Evolutionary conservation across 2,113 vertebrate genomes (phyloP).

Genomic region (Strigops habroptila): DNA sequence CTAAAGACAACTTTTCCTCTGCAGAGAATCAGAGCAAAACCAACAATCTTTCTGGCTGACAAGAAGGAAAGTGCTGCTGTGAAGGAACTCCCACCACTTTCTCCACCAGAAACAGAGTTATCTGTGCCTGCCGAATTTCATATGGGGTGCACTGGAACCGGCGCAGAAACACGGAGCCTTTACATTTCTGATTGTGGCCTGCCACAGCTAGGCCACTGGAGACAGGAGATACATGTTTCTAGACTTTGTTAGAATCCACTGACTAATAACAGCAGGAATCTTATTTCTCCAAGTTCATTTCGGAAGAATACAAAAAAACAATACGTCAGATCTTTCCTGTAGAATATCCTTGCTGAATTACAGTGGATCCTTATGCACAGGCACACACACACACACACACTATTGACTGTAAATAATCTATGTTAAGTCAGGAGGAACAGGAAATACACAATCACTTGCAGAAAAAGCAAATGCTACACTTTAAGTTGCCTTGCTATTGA

Average conservation of each 20-base stretch:
- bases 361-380: background rate
- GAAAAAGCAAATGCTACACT: background rate
- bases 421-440: background rate
- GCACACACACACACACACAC: background rate
- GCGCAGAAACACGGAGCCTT: background rate
- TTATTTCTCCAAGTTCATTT: background rate
- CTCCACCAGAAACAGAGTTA: background rate
- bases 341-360: background rate
- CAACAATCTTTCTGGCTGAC: background rate
- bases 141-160: background rate
- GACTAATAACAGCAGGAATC: background rate
- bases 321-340: background rate
- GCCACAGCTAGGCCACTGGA: accelerated
- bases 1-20: background rate
- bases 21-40: background rate
- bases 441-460: background rate
- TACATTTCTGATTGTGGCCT: background rate
- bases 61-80: background rate
- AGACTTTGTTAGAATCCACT: background rate
- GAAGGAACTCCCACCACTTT: background rate
- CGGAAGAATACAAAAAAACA: background rate
- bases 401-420: background rate
- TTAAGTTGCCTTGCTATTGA: background rate
- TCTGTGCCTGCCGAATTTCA: background rate
- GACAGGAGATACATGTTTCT: background rate